Base-by-base conservation (phyloP, 2,113 vertebrate species). In the Miniopterus natalensis region DNA sequence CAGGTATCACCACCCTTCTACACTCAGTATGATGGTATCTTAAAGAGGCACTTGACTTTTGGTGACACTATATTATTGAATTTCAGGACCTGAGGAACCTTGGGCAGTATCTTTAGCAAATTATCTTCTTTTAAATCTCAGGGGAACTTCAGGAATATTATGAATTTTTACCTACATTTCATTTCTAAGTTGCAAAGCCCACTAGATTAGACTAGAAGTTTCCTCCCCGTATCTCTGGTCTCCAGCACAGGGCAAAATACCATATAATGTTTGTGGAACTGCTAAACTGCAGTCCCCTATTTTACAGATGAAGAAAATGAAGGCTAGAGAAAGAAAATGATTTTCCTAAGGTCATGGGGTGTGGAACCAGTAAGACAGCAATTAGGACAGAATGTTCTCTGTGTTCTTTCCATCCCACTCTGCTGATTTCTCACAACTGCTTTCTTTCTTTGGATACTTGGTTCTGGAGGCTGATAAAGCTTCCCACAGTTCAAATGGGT, bases 241-340 rank as follows among this genome's bases (percentile, higher is more conserved):
- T 88, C 17, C 4, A 49, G 78, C 18, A 88, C 10, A 73, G 29
- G 42, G 51, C 23, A 89, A 90, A 73, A 63, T 21, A 49, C 6
- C 45, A 57, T 45, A 47, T 4, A 53, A 85, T 53, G 29, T 59
- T 31, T 77, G 27, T 84, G 68, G 51, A 93, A 73, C 27, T 85
- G 40, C 21, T 80, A 68, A 81, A 12, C 42, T 47, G 29, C 66
- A n/a, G 18, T 25, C 9, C 15, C 15, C 53, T 78, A 42, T 40
- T 87, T 92, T 53, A 73, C 70, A 97, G 79, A 73, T 61, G 36
- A 84, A 83, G 79, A 81, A 84, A 94, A 84, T 88, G 36, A 95
- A 93, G 59, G 9, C 75, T 85, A 57, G 65, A 79, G 47, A 81
- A 94, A 25, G 29, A 84, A 63, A 94, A 65, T 36, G 5, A 20